Conservation (phyloP, 1,140 invertebrate genomes). For the Aphis craccivora region DNA sequence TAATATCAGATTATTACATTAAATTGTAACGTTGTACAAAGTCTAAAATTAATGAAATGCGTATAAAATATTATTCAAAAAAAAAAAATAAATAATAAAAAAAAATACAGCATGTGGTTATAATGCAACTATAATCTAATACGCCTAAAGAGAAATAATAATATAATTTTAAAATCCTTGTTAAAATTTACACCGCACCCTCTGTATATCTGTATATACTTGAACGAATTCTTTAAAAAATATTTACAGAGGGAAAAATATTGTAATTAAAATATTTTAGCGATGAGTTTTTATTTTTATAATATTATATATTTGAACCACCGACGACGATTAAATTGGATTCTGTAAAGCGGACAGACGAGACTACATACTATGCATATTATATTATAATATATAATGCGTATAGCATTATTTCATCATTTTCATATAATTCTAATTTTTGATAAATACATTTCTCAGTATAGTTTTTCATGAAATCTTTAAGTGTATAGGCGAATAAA, state of each 20-base stretch:
- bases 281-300: background rate
- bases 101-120: background rate
- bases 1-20: background rate
- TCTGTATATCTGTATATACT: background rate
- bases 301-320: background rate
- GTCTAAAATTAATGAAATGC: background rate
- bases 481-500: background rate
- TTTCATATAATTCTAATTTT: background rate
- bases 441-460: background rate
- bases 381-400: no score
- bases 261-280: constrained; percentile 11
- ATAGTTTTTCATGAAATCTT: background rate
- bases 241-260: background rate
- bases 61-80: background rate
- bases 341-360: background rate
- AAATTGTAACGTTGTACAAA: background rate
- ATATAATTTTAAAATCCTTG: background rate
- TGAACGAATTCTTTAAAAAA: background rate
- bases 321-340: background rate
- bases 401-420: background rate
- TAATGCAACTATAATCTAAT: background rate
- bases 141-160: background rate
- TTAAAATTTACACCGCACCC: background rate
- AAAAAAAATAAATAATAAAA: background rate
- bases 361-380: background rate